phyloP scores from a whole-genome alignment of 2,888 invertebrate species.

The Hypena proboscidalis region DNA sequence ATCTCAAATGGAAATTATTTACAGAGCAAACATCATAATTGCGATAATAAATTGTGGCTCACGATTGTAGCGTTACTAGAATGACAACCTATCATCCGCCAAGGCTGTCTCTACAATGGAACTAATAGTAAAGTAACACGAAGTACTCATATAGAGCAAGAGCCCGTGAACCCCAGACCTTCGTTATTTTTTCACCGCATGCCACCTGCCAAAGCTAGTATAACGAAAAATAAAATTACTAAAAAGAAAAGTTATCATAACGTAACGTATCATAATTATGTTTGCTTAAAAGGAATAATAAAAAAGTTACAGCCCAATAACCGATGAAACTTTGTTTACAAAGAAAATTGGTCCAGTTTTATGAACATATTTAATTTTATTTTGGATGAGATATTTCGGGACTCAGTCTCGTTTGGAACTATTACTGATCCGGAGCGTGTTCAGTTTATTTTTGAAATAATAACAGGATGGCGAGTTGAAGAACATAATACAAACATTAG shows the following conservation, averaged over 20 bases:
- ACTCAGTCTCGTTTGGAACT: constrained; percentile 10
- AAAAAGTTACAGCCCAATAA: neutral
- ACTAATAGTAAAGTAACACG: neutral
- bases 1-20: neutral
- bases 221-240: too few relatives aligned
- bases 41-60: constrained; percentile 2
- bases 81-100: constrained; percentile 4
- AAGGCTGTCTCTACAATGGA: constrained; percentile 3
- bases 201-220: too few relatives aligned
- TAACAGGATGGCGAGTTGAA: constrained; percentile 4
- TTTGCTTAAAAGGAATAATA: too few relatives aligned
- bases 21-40: constrained; percentile 5
- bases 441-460: constrained; percentile 5
- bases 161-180: too few relatives aligned
- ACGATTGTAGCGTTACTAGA: neutral
- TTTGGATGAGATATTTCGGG: constrained; percentile 8
- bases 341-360: too few relatives aligned
- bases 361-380: constrained; percentile 1
- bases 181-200: too few relatives aligned
- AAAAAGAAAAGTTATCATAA: too few relatives aligned
- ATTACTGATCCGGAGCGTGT: constrained; percentile 5
- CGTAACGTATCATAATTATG: too few relatives aligned
- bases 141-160: constrained; percentile 1
- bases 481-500: neutral
- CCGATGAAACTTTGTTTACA: too few relatives aligned